A percentile compares a stretch with the other conserved stretches of the same genome.
phyloP scores from a whole-genome alignment of 2,113 vertebrate genomes.

The Maccullochella peelii region DNA sequence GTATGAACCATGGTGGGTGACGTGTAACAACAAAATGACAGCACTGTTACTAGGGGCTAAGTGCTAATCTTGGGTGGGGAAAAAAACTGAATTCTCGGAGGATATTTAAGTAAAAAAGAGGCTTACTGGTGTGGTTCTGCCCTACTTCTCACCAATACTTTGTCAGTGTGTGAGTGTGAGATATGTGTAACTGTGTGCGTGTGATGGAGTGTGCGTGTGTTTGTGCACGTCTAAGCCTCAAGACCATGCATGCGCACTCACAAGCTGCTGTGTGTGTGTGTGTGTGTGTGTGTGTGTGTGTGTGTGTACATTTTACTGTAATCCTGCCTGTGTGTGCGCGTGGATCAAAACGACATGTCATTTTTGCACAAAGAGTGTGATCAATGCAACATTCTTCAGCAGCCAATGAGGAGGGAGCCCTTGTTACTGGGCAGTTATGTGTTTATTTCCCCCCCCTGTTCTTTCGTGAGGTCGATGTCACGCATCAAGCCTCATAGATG shows the following conservation, averaged over 20 bases:
- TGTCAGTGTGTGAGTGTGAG: slow-evolving; percentile 32
- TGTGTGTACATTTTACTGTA: too few species aligned
- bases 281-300: slow-evolving; percentile 26
- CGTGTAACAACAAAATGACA: slow-evolving; percentile 59
- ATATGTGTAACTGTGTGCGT: slow-evolving; percentile 8
- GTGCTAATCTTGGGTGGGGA: slow-evolving; percentile 65
- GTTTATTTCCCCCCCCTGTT: slow-evolving; percentile 64
- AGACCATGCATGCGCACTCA: slow-evolving; percentile 9
- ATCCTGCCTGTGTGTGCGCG: slow-evolving; percentile 18
- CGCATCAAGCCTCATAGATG: slow-evolving; percentile 79
- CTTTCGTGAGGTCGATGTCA: slow-evolving; percentile 82
- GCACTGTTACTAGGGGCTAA: slow-evolving; percentile 68
- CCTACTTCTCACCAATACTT: slow-evolving; percentile 70
- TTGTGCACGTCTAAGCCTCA: slow-evolving; percentile 33
- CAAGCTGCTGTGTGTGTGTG: slow-evolving; percentile 6
- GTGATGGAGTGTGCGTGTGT: slow-evolving; percentile 15
- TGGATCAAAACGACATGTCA: slow-evolving; percentile 73
- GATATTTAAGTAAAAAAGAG: slow-evolving; percentile 66
- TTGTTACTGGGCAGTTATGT: slow-evolving; percentile 85
- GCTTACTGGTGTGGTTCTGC: slow-evolving; percentile 66
- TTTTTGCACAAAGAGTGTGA: slow-evolving; percentile 76
- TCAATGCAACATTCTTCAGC: slow-evolving; percentile 75
- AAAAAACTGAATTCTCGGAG: slow-evolving; percentile 56
- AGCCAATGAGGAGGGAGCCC: slow-evolving; percentile 81
- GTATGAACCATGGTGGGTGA: slow-evolving; percentile 52